Evolutionary conservation across 2,113 vertebrate species (phyloP).

Genomic region (Axis porcinus): DNA sequence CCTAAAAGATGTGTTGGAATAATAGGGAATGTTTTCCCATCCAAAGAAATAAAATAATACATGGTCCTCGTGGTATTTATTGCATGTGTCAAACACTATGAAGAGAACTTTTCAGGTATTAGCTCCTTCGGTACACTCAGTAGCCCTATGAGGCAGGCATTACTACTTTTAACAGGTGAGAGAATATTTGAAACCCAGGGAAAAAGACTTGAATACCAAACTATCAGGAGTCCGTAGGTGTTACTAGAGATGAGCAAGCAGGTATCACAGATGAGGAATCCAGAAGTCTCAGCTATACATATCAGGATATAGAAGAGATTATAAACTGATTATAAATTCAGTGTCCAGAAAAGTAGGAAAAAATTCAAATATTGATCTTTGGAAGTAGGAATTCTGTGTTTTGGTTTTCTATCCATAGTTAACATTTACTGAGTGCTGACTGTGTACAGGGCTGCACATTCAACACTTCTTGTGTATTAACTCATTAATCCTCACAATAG

Average conservation of each 20-base stretch:
- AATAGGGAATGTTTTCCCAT: not conserved
- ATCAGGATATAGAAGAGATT: not conserved
- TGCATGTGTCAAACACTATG: not conserved
- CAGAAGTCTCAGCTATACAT: not conserved
- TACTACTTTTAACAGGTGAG: not conserved
- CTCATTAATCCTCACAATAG: not conserved
- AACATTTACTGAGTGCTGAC: not conserved
- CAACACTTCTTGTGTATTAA: not conserved
- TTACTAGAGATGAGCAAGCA: not conserved
- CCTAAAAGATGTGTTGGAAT: not conserved
- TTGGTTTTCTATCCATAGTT: not conserved
- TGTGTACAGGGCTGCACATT: accelerated
- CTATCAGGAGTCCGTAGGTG: not conserved
- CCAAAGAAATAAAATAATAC: not conserved
- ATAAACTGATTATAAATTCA: not conserved
- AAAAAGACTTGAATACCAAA: not conserved
- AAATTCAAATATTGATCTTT: not conserved
- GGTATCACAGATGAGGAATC: not conserved
- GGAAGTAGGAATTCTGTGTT: not conserved
- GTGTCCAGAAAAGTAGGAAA: not conserved
- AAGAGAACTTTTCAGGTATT: not conserved
- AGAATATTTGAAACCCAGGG: not conserved
- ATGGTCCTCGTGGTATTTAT: too few relatives aligned
- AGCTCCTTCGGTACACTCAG: not conserved
- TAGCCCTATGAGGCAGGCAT: not conserved